A percentile compares a stretch with the other conserved stretches of the same genome.
phyloP scores from a whole-genome alignment of 2,797 vertebrate genomes.

The Nyctibius grandis region DNA sequence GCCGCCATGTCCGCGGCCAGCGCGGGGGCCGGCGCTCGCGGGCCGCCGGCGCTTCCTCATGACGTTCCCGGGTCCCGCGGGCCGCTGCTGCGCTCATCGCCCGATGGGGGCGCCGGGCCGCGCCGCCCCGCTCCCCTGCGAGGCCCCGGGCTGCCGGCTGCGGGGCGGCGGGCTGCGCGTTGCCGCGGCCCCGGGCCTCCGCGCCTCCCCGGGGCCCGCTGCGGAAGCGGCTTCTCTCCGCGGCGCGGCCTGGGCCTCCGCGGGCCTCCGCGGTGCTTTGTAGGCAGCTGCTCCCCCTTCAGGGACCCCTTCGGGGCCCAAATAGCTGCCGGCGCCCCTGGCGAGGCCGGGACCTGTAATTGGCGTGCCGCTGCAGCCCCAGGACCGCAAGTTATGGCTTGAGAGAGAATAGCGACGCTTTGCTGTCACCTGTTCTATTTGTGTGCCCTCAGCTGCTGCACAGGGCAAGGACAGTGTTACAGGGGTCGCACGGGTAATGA shows the following conservation, averaged over 20 bases:
- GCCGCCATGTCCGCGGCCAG: neutral
- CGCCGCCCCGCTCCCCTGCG: accelerated
- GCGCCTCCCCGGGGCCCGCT: too few species aligned
- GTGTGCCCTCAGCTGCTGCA: neutral
- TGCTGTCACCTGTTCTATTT: neutral
- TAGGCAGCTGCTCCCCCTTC: neutral
- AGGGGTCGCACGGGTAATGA: neutral
- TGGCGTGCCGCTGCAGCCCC: neutral
- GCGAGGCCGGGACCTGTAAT: accelerated
- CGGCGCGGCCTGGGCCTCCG: too few species aligned
- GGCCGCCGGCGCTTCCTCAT: neutral
- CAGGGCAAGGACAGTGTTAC: neutral
- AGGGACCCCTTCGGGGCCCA: neutral
- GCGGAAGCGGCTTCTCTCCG: neutral
- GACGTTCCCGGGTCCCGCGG: neutral
- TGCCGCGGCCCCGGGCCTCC: neutral
- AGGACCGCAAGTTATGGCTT: neutral
- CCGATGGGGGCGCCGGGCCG: neutral
- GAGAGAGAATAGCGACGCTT: neutral
- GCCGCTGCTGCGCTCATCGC: neutral
- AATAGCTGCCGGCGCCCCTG: neutral
- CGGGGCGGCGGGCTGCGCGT: neutral
- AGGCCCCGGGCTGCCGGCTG: neutral
- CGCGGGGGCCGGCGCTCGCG: neutral
- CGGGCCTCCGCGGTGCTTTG: too few species aligned